Evolutionary conservation across 2,797 vertebrate genomes (phyloP), one percentile per base, ranked within the genome.

Genomic region (Oryzias sinensis): DNA sequence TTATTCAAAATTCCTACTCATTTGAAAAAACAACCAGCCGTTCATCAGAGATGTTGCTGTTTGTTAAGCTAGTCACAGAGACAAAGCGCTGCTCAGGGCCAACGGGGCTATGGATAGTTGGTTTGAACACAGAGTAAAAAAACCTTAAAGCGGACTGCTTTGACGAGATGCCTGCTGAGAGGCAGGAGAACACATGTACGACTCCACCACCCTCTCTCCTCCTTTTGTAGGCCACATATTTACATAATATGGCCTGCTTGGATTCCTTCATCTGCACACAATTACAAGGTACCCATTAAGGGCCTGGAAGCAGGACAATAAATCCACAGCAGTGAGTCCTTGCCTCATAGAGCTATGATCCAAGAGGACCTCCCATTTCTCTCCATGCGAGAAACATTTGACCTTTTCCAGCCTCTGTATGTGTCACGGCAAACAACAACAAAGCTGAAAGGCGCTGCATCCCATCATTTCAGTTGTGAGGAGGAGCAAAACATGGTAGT

Each of bases 81-180:
- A 80, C 65, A 71, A 65, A 65, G 65, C 75, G 63, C 46, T 53
- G 77, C 83, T 80, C 62, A 52, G 65, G 76, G 73, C 68, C 72
- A 81, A 71, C 73, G 72, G 51, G 68, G 76, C 79, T 81, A 83
- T 87, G 79, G 85, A 84, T 79, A 85, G 74, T 72, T 79, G 47
- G 74, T 52, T 74, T 72, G 72, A 65, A 72, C 71, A 62, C 24
- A 72, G 48, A 79, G 67, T 22, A 52, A 54, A 74, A 53, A 74
- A 85, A 70, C 78, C 77, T 79, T 80, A 70, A 84, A 80, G 77
- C 74, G 56, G 72, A 59, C 70, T 66, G 58, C 81, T 78, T 86
- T 82, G 73, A 87, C 75, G 63, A 59, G 74, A 62, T 33, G 65
- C 65, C 64, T 72, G 58, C 56, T 70, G 78, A 85, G 74, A 84